Evolutionary conservation across 2,113 vertebrate species (phyloP), one percentile per base, ranked within the genome.

Genomic region (Malaclemys terrapin): DNA sequence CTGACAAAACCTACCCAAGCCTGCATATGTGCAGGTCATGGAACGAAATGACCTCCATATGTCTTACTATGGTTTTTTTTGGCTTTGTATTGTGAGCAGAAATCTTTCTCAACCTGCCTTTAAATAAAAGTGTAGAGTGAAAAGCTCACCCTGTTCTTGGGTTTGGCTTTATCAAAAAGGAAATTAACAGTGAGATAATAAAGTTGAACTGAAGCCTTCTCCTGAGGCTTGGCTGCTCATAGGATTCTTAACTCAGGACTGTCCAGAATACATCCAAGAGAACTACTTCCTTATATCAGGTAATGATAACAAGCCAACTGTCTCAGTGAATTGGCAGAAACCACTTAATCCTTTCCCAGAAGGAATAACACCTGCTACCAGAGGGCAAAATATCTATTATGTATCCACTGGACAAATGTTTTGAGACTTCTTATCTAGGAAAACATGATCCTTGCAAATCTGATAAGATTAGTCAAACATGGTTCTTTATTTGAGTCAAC

Each of bases 31-130:
- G 56, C 22, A 57, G 56, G 8, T 25, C 24, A 57, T 57, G 56
- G 24, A 50, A 27, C 72, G 20, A 89, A 91, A 11, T 8, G 53
- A 79, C 16, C 35, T 72, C 10, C 53, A 22, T 59, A 42, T n/a
- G 5, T 35, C 82, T 84, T 47, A 82, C 1, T 42, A 0, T 0
- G 0, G 0, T 12, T 53, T 14, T 25, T 79, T 82, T 87, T 88
- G 24, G 17, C 85, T 93, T 88, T 45, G 54, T 0, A 0, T 1
- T 85, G 29, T 65, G 89, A 82, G 62, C 38, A 52, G 53, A 78
- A 80, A 54, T 80, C 56, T 57, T 88, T 49, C 57, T 87, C 80
- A 24, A 47, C 20, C 3, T 75, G 76, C 35, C 72, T 52, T 4
- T 54, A 79, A 79, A 78, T 56, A 5, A 89, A 89, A 79, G 57